Base-by-base conservation (phyloP, 1,140 invertebrate species). In the Hyphantria cunea region DNA sequence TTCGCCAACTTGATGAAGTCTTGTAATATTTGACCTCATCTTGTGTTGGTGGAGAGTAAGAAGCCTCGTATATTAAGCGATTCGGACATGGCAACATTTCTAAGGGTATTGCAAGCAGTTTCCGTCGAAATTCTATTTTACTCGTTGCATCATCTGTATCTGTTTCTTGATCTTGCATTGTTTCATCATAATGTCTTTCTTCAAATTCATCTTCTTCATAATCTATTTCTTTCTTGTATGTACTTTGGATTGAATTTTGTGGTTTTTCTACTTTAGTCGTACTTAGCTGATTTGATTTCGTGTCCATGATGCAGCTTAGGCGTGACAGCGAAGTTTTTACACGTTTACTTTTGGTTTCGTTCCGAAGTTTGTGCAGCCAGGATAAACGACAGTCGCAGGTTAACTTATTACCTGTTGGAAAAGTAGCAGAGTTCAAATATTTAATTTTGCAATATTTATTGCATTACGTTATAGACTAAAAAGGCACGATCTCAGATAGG, bases 311-410 rank as follows among this genome's bases (percentile, higher is more conserved):
- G 80, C 95, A 96, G 62, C 92, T 93, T 12, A 95, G 90, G 34
- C 94, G 91, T 32, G 94, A 92, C 48, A 96, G 89, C 10, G 93
- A 92, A 41, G 92, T 90, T 64, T 92, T 92, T 48, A 96, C 89
- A 67, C 93, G 92, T 61, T 91, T 89, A 78, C 94, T 95, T 76
- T 93, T 92, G 41, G 95, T 95, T 74, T 95, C 94, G 84, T 95
- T 95, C 51, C 92, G 93, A 54, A 96, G 84, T 66, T 92, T 92
- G 79, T 94, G 94, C 68, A 96, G 93, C 95, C 95, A 96, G 11
- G 93, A 91, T 39, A 96, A 91, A n/a, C 95, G 94, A 76, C 95
- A 96, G 90, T 96, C 95, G 81, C 95, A 96, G 65, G 93, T 92
- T 80, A 96, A 92, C 73, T 93, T 93, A 90, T 96, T 96, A 78